phyloP scores from a whole-genome alignment of 2,888 invertebrate genomes.

The Phragmatobia fuliginosa region DNA sequence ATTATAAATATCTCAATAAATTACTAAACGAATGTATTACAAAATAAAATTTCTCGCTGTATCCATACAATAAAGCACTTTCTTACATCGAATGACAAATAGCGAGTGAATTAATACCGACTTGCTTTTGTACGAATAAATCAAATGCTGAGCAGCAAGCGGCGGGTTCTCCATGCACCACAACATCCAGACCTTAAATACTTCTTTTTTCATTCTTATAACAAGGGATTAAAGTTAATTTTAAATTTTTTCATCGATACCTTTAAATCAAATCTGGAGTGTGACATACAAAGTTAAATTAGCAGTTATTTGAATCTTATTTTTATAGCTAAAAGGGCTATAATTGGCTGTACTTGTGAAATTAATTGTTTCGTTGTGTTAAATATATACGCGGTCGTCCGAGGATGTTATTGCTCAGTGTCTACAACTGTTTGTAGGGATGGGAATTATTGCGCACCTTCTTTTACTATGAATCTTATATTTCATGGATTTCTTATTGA shows the following conservation, averaged over 20 bases:
- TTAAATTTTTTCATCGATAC: conserved; percentile 16
- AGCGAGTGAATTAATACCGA: conserved; percentile 79
- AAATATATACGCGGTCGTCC: conserved; percentile 71
- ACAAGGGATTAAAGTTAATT: conserved; percentile 24
- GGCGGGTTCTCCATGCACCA: conserved; percentile 64
- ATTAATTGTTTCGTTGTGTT: conserved; percentile 56
- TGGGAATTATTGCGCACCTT: conserved; percentile 54
- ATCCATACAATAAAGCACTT: conserved; percentile 78
- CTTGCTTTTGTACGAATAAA: conserved; percentile 72
- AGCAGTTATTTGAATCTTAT: conserved; percentile 26
- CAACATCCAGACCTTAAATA: conserved; percentile 21
- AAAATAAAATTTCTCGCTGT: conserved; percentile 66
- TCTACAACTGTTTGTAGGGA: conserved; percentile 71
- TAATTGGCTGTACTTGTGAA: conserved; percentile 5
- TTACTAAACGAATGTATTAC: conserved; percentile 32
- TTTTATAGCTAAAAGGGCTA: neutral
- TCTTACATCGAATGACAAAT: conserved; percentile 82
- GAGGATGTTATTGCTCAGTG: conserved; percentile 82
- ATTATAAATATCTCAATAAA: conserved; percentile 38
- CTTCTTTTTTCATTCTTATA: conserved; percentile 17
- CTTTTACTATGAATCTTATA: conserved; percentile 48
- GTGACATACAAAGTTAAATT: conserved; percentile 25
- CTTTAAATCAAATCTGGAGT: conserved; percentile 33
- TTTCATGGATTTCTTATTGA: conserved; percentile 32
- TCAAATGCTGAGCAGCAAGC: conserved; percentile 73